Percentiles rank a stretch among this genome's conserved stretches.
Evolutionary conservation across 37 sponge, comb jelly and placozoan species (phyloP).

Genomic region (Crambe crambe): DNA sequence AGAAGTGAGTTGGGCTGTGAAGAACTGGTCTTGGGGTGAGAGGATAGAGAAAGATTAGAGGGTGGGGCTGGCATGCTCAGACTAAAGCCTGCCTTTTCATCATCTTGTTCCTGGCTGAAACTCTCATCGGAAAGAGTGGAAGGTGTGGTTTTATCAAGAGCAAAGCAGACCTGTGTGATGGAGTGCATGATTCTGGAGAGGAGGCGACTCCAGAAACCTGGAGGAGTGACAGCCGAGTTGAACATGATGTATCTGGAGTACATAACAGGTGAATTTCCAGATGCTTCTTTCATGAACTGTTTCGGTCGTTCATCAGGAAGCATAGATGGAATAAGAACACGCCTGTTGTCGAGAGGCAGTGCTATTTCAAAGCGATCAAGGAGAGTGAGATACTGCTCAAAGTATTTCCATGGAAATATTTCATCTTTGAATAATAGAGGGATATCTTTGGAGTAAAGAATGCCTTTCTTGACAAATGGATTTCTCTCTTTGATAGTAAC

Average conservation of each 20-base stretch:
- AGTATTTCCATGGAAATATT: slow-evolving; percentile 76
- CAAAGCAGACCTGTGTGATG: slow-evolving; percentile 25
- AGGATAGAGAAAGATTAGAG: not conserved
- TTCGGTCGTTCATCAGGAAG: slow-evolving; percentile 66
- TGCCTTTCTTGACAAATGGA: slow-evolving; percentile 80
- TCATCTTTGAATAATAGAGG: slow-evolving; percentile 70
- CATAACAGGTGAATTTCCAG: not conserved
- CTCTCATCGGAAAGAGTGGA: not conserved
- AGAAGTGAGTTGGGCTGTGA: not conserved
- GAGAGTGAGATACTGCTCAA: slow-evolving; percentile 77
- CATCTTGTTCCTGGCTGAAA: not conserved
- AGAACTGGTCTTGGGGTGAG: not conserved
- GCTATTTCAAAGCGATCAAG: slow-evolving; percentile 90
- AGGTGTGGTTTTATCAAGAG: slow-evolving; percentile 35
- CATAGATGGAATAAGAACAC: slow-evolving; percentile 86
- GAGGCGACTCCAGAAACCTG: slow-evolving; percentile 91
- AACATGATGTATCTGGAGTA: slow-evolving; percentile 64
- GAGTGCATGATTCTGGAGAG: slow-evolving; percentile 81
- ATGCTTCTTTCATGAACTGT: not conserved
- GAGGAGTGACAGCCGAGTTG: slow-evolving; percentile 50
- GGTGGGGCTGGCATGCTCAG: not conserved
- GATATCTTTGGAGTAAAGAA: slow-evolving; percentile 50
- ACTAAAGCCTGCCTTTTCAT: not conserved
- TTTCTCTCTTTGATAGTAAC: slow-evolving; percentile 81
- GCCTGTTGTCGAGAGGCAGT: slow-evolving; percentile 76